Percentiles rank a stretch among this genome's conserved stretches.
phyloP scores from a whole-genome alignment of 2,797 vertebrate species.

The Gastrophryne carolinensis region DNA sequence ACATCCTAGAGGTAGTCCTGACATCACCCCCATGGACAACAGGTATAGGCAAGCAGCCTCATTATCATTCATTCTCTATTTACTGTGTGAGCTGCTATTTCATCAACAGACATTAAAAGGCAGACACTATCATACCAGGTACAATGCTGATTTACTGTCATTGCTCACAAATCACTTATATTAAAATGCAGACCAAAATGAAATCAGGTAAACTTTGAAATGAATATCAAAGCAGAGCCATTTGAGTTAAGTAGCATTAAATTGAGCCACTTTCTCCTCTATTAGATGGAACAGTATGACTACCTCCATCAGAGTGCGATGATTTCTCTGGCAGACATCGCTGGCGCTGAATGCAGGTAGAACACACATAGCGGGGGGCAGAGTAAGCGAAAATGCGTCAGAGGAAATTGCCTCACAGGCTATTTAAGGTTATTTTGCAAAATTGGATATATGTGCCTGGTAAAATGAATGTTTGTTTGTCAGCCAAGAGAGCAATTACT shows the following conservation, averaged over 20 bases:
- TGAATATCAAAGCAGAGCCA: neutral
- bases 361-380: slow-evolving; percentile 21
- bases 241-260: neutral
- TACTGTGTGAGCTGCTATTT: too few relatives aligned
- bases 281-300: neutral
- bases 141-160: too few relatives aligned
- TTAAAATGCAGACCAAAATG: neutral
- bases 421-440: slow-evolving; percentile 1
- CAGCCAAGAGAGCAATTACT: neutral
- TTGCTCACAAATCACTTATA: neutral
- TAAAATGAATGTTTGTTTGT: slow-evolving; percentile 7
- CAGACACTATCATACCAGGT: too few relatives aligned
- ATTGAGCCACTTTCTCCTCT: neutral
- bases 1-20: too few relatives aligned
- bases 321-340: neutral
- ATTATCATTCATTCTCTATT: too few relatives aligned
- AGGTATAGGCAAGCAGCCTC: too few relatives aligned
- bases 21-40: too few relatives aligned
- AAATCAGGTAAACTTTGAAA: neutral
- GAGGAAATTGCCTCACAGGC: slow-evolving; percentile 5
- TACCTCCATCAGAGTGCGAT: slow-evolving; percentile 10
- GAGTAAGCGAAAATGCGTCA: slow-evolving; percentile 16
- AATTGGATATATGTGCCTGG: slow-evolving; percentile 15
- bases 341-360: slow-evolving; percentile 14
- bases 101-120: too few relatives aligned